These are phyloP conservation scores for Asobara japonica DNA, from an alignment of 1,140 invertebrate species.

Conservation along the genomic window DNA sequence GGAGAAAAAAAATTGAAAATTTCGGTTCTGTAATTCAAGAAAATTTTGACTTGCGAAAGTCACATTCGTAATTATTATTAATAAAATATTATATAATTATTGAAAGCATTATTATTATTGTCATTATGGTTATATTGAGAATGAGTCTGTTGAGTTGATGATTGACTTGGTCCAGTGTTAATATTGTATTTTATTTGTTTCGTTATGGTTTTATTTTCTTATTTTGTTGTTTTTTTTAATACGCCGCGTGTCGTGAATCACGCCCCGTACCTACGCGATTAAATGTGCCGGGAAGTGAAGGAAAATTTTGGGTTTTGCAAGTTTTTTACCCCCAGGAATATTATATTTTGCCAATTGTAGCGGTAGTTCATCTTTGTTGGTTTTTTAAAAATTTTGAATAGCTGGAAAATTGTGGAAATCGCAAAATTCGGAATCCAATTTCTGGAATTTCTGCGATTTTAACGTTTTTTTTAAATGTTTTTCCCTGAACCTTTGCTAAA, in stretches of 20 bases:
- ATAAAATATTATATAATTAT: slow-evolving; percentile 45
- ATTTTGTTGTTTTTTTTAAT: slow-evolving; percentile 63
- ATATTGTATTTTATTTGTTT: slow-evolving; percentile 69
- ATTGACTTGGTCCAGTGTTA: slow-evolving; percentile 65
- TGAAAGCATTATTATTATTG: slow-evolving; percentile 41
- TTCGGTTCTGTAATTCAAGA: too few species aligned
- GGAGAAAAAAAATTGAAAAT: not conserved
- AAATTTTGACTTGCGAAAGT: too few species aligned
- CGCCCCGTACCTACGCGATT: slow-evolving; percentile 40
- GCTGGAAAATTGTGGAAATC: too few species aligned
- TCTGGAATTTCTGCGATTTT: too few species aligned
- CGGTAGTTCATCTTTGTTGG: not conserved
- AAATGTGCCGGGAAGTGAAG: not conserved
- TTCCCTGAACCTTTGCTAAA: too few species aligned
- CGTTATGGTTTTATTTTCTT: slow-evolving; percentile 59
- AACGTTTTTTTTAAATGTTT: too few species aligned
- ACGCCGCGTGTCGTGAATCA: slow-evolving; percentile 62
- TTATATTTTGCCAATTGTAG: too few species aligned
- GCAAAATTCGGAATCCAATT: too few species aligned
- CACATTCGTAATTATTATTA: slow-evolving; percentile 51
- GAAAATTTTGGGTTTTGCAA: not conserved
- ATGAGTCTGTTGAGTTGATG: slow-evolving; percentile 61
- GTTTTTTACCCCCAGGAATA: too few species aligned
- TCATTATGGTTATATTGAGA: slow-evolving; percentile 59
- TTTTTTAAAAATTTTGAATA: too few species aligned